Conservation (phyloP, 2,113 vertebrate genomes). For the Silurus asotus region DNA sequence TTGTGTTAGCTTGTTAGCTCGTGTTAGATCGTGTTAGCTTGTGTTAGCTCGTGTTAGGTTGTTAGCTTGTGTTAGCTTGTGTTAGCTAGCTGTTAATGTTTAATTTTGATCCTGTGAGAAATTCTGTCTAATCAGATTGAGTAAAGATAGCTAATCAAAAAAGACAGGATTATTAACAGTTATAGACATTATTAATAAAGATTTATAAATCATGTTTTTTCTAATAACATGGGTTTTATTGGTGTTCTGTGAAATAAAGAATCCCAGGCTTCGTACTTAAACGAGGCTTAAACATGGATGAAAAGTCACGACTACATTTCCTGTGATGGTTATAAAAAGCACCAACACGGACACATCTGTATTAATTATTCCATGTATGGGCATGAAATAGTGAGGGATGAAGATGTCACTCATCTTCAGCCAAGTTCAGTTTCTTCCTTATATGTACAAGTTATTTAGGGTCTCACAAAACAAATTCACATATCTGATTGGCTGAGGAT, state of each 20-base stretch:
- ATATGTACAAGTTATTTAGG: background rate
- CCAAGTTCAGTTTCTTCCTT: background rate
- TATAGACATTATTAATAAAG: background rate
- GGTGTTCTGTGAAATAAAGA: too few relatives aligned
- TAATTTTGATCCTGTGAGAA: background rate
- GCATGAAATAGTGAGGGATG: background rate
- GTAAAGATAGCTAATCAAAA: background rate
- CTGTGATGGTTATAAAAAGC: background rate
- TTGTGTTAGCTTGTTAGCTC: background rate
- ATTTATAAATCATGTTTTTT: too few relatives aligned
- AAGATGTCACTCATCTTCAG: background rate
- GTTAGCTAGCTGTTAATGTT: background rate
- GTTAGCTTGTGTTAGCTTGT: background rate
- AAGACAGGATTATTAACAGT: background rate
- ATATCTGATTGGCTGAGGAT: constrained; percentile 21
- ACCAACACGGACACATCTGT: background rate
- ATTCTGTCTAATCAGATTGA: background rate
- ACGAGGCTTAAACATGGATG: too few relatives aligned
- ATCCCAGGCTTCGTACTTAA: too few relatives aligned
- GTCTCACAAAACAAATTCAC: background rate
- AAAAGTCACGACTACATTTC: background rate
- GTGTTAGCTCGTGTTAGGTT: background rate
- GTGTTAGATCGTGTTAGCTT: background rate
- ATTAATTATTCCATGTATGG: background rate
- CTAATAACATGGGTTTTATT: too few relatives aligned